Base-by-base conservation (phyloP, 1,140 invertebrate genomes). In the Drosophila micromelanica region DNA sequence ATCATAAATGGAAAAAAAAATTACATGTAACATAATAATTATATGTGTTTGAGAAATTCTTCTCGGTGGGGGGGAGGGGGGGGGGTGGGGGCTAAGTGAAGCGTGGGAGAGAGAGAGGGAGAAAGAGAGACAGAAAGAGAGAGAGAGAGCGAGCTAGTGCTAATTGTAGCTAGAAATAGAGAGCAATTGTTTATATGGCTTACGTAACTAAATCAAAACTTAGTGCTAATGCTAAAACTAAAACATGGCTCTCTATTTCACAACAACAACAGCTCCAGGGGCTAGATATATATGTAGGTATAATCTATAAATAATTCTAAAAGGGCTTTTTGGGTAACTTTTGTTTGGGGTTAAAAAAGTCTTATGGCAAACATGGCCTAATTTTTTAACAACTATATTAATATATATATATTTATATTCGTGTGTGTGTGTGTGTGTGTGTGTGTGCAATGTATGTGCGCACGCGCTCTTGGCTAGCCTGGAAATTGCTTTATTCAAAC, bases 401-500 rank as follows among this genome's bases (percentile, higher is more conserved):
- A 37, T 54, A 15, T 40, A 30, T 32, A 35, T 52, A n/a, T 42
- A 20, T 20, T 27, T 60, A 60, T 57, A 23, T 23, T 3, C 2
- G 1, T 20, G 20, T 11, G n/a, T 23, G 7, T 27, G 9, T 32
- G 7, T 32, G n/a, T 11, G 9, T 23, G 6, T 27, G 5, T 45
- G 7, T 32, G n/a, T 23, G 1, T 23, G 20, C 3, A 23, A 2
- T 9, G n/a, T 23, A n/a, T 27, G 9, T 45, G 7, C 17, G n/a
- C 37, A 12, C 11, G 11, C 35, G 35, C 35, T 11, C 35, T 37
- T 11, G 12, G 35, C 12, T 27, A 27, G 40, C 9, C 5, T 32
- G 61, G 49, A 63, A 63, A 63, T 54, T 63, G 61, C 61, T 52
- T 60, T 60, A 49, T 27, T 40, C 30, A 5, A 59, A n/a, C 42